A percentile compares a stretch with the other conserved stretches of the same genome.
Conservation (phyloP, 2,888 invertebrate genomes). For the Geophilus truncorum region DNA sequence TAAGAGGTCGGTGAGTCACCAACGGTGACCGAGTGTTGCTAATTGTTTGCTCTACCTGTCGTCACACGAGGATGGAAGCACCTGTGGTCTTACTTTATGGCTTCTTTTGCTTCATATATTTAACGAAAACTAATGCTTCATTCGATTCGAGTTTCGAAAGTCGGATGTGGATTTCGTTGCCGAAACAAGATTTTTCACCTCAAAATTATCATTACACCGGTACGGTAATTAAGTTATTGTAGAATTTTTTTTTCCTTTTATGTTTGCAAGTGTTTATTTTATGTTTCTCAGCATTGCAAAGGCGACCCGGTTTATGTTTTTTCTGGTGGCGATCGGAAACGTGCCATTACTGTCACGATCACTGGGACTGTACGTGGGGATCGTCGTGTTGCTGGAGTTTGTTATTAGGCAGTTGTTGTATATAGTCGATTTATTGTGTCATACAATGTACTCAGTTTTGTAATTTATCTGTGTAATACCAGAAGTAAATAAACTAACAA, state of each 20-base stretch:
- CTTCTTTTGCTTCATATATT: neutral
- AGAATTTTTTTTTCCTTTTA: neutral
- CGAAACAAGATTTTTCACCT: neutral
- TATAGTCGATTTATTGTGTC: neutral
- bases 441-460: too few relatives aligned
- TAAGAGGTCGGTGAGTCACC: neutral
- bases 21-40: neutral
- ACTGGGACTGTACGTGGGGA: neutral
- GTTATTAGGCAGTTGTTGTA: neutral
- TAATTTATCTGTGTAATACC: too few relatives aligned
- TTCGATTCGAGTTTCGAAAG: neutral
- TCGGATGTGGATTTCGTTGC: neutral
- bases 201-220: neutral
- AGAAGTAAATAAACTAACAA: too few relatives aligned
- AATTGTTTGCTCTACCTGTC: conserved; percentile 1
- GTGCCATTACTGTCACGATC: neutral
- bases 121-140: neutral
- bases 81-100: neutral
- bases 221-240: neutral
- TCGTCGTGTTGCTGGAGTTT: neutral
- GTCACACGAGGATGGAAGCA: neutral
- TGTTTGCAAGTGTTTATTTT: too few relatives aligned
- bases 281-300: neutral
- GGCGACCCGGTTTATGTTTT: neutral
- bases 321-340: neutral